Evolutionary conservation across 64 coral and sea anemone genomes (phyloP), one percentile per base, ranked within the genome.

Genomic region (Acropora yongei): DNA sequence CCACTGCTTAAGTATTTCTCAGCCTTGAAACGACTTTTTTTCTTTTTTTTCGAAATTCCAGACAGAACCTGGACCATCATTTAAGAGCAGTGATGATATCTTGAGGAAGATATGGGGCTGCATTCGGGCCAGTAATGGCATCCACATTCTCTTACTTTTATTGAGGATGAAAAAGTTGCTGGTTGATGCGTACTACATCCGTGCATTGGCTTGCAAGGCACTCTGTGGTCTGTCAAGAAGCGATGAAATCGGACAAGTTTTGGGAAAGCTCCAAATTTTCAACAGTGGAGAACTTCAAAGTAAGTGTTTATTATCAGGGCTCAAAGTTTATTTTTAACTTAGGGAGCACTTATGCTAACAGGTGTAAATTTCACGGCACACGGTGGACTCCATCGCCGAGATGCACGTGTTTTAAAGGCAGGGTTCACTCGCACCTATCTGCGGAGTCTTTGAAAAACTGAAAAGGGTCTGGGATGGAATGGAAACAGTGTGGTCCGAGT

Each of bases 221-320:
- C 57, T 98, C 41, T 98, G 91, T 74, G 96, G 96, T 19, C 82
- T 98, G 67, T 87, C 96, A 40, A 90, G 84, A 47, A 98, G 96
- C 67, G 96, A 98, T 49, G 93, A 93, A 78, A 98, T 98, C 30
- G 77, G 90, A 79, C 96, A 98, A 77, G 94, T 98, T 16, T 93
- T 98, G 41, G 88, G 96, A 47, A 98, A 95, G 55, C 84, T 98
- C 3, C 90, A 95, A 49, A 71, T 96, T 49, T 90, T 98, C 82
- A 95, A 95, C 57, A 98, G 96, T 13, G 93, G 96, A 6, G 91
- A 98, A 72, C 71, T 95, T 68, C 96, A 98, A 89, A 93, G 96
- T 30, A 30, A 30, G 30, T 30, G 30, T 30, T 30, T 30, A 30
- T n/a, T n/a, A n/a, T n/a, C n/a, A n/a, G n/a, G n/a, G n/a, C n/a